Base-by-base conservation (phyloP, 2,888 invertebrate genomes). In the Tipula confusa region DNA sequence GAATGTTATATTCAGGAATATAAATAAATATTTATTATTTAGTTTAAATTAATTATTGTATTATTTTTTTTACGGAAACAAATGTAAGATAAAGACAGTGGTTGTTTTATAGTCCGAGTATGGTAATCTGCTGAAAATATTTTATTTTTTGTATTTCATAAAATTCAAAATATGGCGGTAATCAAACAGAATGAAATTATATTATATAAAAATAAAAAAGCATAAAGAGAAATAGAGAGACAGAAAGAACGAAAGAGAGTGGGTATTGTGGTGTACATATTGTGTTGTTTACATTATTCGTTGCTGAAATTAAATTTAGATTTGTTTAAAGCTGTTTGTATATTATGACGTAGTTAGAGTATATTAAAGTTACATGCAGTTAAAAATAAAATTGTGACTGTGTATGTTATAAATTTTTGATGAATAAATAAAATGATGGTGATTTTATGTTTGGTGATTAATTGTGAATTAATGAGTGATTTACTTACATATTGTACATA, bases 21-120 rank as follows among this genome's bases (percentile, higher is more conserved):
- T 64, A 64, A 18, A 64, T 64, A 64, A 64, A 64, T 43, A 43
- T 43, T 43, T 13, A 43, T 64, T 64, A 43, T 43, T 64, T 18
- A 64, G n/a, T 64, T 64, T 64, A 38, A 24, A 9, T 33, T 33
- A 33, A 33, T 33, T 33, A 11, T 9, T 33, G 11, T 33, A 33
- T 64, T 64, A 24, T 9, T 64, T 24, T 24, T 24, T 64, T 64
- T 24, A 24, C 13, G 80, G 80, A 80, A 80, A 80, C 80, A 80
- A 80, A 80, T 80, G 80, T 80, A 80, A 80, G 80, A 80, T 80
- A 80, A 80, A 80, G 80, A 80, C 80, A 80, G 80, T 80, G 80
- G 80, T 80, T 80, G 80, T 80, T 80, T 64, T 80, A 80, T 80
- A 80, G 80, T 80, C 80, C 80, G 80, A 80, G 80, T 80, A 80